Conservation (phyloP, 2,113 vertebrate species). For the Zapornia atra region DNA sequence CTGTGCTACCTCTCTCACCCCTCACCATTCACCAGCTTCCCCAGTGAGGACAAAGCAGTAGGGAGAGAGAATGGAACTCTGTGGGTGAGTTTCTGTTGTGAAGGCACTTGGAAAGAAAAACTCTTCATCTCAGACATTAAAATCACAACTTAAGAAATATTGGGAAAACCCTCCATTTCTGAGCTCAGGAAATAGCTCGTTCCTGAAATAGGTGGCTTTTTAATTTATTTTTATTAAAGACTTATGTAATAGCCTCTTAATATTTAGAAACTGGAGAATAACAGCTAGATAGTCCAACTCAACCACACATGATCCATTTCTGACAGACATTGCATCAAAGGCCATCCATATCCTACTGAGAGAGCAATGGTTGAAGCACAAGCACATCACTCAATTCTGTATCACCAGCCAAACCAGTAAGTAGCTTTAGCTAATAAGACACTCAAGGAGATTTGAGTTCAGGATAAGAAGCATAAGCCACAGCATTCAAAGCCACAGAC, state of each 20-base stretch:
- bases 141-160: neutral
- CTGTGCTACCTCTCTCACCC: neutral
- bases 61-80: neutral
- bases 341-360: neutral
- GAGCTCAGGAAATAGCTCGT: neutral
- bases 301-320: neutral
- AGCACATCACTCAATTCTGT: neutral
- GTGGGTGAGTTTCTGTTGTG: neutral
- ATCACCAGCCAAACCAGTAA: neutral
- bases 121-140: neutral
- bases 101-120: neutral
- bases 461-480: neutral
- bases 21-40: neutral
- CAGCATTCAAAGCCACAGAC: neutral
- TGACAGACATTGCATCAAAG: neutral
- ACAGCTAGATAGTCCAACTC: neutral
- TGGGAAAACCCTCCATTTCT: neutral
- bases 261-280: neutral
- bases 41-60: neutral
- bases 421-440: neutral
- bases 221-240: neutral
- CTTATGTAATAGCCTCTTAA: neutral
- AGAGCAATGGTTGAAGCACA: neutral
- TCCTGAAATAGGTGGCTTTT: neutral
- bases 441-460: neutral